Evolutionary conservation across 2,888 invertebrate species (phyloP), one percentile per base, ranked within the genome.

Genomic region (Eumerus sabulonum): DNA sequence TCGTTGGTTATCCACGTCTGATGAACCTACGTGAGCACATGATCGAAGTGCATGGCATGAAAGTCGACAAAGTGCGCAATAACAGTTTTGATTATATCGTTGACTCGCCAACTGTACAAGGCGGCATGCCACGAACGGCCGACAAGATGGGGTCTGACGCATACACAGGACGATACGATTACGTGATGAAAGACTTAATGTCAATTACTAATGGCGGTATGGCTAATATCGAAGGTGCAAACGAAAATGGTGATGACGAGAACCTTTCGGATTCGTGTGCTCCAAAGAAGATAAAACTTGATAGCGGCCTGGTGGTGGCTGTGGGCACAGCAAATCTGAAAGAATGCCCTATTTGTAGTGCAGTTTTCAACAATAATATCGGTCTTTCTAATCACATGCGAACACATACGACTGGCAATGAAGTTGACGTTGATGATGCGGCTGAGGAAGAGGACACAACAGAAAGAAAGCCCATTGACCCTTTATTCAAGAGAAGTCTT

Each of bases 371-470:
- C 82, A 87, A 87, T 57, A 88, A 87, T 57, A 87, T 88, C 59
- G 88, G 88, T 0, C 82, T 89, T 0, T 88, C 89, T 19, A 89
- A 89, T 83, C 89, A 89, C 45, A 89, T 89, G 89, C 86, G 89
- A 14, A 86, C 87, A 0, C 89, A 89, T 81, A 86, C 85, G 36
- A 84, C 86, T 0, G 85, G 85, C n/a, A 85, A 60, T 13, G 50
- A 13, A 9, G 67, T 14, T 1, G 16, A 5, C n/a, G 38, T 9
- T 27, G 38, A 35, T 27, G 50, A 14, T 9, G 14, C 13, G 1
- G 82, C 60, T 0, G 70, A 60, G 12, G 72, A 67, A 2, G 57
- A 63, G 0, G 74, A 53, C n/a, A 19, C 27, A 14, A 42, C n/a
- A 7, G 70, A 67, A 5, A 62, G 63, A 19, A 71, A 68, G 36